Conservation (phyloP, 1,140 invertebrate genomes). For the Wiebesia pumilae region DNA sequence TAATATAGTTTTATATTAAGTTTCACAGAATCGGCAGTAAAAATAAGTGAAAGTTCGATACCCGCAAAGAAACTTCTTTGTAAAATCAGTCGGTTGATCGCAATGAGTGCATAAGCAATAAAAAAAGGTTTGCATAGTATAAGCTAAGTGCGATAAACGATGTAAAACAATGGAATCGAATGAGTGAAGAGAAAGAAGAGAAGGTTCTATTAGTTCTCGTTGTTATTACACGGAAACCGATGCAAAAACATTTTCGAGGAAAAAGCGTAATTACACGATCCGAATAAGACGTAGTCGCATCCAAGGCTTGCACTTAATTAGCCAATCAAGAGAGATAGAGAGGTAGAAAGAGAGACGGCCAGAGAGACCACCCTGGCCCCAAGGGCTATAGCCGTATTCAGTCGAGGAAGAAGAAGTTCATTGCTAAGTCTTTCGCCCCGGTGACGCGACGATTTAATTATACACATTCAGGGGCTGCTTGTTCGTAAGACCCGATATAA, state of each 20-base stretch:
- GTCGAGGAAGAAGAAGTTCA: conserved; percentile 20
- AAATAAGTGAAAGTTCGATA: background rate
- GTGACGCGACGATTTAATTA: conserved; percentile 48
- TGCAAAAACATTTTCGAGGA: conserved; percentile 40
- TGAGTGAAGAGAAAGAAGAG: background rate
- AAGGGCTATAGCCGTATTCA: background rate
- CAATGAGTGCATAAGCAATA: background rate
- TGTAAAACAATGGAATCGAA: conserved; percentile 37
- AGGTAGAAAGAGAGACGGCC: background rate
- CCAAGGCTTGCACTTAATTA: conserved; percentile 48
- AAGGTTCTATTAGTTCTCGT: background rate
- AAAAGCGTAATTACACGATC: conserved; percentile 43
- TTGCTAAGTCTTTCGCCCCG: conserved; percentile 25
- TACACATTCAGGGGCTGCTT: background rate
- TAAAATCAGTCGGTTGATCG: background rate
- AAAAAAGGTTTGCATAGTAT: background rate
- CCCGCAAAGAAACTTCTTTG: background rate
- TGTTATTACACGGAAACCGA: conserved; percentile 32
- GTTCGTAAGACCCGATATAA: conserved; percentile 18
- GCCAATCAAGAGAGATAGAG: conserved; percentile 42
- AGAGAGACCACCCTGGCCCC: conserved; percentile 22
- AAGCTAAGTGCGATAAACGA: conserved; percentile 25
- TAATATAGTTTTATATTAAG: no score
- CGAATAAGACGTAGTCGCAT: conserved; percentile 40
- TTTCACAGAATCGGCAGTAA: no score